Conservation (phyloP, 2,888 invertebrate species). For the Drosophila merina region DNA sequence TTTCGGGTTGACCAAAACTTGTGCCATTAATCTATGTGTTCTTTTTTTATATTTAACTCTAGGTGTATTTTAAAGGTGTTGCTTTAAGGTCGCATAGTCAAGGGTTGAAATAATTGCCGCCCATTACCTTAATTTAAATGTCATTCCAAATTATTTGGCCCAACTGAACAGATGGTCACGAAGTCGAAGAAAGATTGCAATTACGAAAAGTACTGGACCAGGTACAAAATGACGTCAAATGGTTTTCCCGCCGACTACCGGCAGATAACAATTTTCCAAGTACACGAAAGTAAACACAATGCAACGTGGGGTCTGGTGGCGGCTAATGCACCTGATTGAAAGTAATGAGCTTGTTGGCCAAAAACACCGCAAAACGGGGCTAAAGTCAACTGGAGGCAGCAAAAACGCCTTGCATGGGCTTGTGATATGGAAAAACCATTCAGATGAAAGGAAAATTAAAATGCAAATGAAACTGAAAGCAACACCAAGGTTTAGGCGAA, state of each 20-base stretch:
- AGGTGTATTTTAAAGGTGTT: not conserved
- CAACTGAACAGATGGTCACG: not conserved
- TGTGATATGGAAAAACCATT: constrained; percentile 34
- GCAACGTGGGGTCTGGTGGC: constrained; percentile 6
- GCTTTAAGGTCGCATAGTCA: not conserved
- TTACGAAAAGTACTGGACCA: constrained; percentile 3
- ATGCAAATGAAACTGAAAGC: constrained; percentile 42
- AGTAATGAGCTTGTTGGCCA: constrained; percentile 51
- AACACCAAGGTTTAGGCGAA: constrained; percentile 21
- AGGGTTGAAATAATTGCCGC: not conserved
- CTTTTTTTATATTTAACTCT: not conserved
- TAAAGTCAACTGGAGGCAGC: constrained; percentile 33
- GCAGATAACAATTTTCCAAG: constrained; percentile 12
- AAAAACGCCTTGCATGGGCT: constrained; percentile 22
- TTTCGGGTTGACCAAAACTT: not conserved
- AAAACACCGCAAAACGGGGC: constrained; percentile 45
- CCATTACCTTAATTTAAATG: constrained; percentile 2
- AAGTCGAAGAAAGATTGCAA: constrained; percentile 3
- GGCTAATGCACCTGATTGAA: constrained; percentile 58
- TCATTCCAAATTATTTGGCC: not conserved
- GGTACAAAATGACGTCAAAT: constrained; percentile 21
- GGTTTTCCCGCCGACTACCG: constrained; percentile 12
- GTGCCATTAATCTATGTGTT: constrained; percentile 25
- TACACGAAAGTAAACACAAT: constrained; percentile 34
- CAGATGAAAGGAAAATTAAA: constrained; percentile 41